Percentiles rank a stretch among this genome's conserved stretches.
phyloP scores from a whole-genome alignment of 2,113 vertebrate genomes.

The Falco punctatus region DNA sequence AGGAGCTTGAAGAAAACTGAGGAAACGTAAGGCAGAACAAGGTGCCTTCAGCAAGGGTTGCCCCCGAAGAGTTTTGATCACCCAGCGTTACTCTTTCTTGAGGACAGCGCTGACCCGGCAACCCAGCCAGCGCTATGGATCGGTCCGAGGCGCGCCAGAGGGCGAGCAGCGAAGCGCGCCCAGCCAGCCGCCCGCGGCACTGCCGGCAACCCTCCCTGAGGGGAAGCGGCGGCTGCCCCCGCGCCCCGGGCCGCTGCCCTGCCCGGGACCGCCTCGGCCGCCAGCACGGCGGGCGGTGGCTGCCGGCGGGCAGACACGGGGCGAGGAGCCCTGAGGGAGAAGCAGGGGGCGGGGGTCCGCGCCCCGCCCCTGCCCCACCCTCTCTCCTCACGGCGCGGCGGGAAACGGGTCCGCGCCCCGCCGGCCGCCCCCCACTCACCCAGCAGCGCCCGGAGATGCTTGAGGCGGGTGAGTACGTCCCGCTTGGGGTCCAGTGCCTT shows the following conservation, averaged over 20 bases:
- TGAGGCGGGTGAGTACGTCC: constrained; percentile 92
- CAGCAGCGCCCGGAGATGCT: constrained; percentile 92
- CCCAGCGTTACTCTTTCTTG: accelerated
- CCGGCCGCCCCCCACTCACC: constrained; percentile 78
- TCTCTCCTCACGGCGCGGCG: background rate
- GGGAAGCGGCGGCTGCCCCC: background rate
- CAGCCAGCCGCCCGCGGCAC: background rate
- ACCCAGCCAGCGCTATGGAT: accelerated
- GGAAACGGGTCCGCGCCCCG: background rate
- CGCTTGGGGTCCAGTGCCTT: constrained; percentile 99
- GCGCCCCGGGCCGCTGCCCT: background rate
- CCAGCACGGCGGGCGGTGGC: background rate
- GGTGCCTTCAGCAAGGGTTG: accelerated
- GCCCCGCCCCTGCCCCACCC: background rate
- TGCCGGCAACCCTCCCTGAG: background rate
- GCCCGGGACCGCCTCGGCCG: background rate
- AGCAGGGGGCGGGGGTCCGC: no score
- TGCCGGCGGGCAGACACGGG: no score
- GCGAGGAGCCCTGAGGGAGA: background rate
- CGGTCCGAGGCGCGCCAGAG: background rate
- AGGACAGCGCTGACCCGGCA: background rate
- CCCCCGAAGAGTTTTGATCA: accelerated
- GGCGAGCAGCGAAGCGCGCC: accelerated
- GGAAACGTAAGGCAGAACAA: background rate
- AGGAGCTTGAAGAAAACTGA: background rate